Base-by-base conservation (phyloP, 2,113 vertebrate species). In the Brachyistius frenatus region DNA sequence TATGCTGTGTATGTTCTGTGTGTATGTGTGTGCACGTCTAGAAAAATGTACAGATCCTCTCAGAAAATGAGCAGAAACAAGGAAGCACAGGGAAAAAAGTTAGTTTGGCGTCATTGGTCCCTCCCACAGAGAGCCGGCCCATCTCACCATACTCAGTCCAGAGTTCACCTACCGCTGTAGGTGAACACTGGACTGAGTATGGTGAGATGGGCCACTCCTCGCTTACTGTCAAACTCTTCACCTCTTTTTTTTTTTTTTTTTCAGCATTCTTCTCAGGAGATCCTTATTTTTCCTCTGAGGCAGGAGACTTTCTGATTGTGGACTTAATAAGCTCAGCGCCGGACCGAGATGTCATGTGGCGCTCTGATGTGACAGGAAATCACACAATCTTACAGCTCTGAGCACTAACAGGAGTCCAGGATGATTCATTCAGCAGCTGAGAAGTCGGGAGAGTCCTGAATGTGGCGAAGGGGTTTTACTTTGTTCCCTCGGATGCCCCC, bases 81-180 rank as follows among this genome's bases (percentile, higher is more conserved):
- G n/a, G 47, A 15, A 67, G 35, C 68, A 39, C 86, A 79, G 71
- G 83, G 81, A 86, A 83, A 65, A 10, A 73, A 16, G 4, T 15
- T 7, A 73, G 67, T 80, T 64, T 61, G 84, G 69, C 62, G 47
- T 64, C 52, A 46, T 13, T 67, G 53, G 83, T 35, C 61, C 81
- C 92, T 86, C 93, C 93, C 87, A 85, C 85, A 78, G 66, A 54
- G 13, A 79, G 70, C 52, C 2, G 72, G 78, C 91, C 89, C 33
- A 88, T 86, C 39, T 54, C 71, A 10, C 76, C 68, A 84, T 55
- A 72, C 57, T 76, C 86, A 69, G 92, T 94, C 92, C 93, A 93
- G 90, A 94, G 93, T 94, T 92, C 93, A 93, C 82, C 75, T 83
- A 76, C 57, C 32, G 31, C 63, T 85, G 23, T 23, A 23, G 23